Evolutionary conservation across 1,140 invertebrate genomes (phyloP).

Genomic region (Melipona quadrifasciata): DNA sequence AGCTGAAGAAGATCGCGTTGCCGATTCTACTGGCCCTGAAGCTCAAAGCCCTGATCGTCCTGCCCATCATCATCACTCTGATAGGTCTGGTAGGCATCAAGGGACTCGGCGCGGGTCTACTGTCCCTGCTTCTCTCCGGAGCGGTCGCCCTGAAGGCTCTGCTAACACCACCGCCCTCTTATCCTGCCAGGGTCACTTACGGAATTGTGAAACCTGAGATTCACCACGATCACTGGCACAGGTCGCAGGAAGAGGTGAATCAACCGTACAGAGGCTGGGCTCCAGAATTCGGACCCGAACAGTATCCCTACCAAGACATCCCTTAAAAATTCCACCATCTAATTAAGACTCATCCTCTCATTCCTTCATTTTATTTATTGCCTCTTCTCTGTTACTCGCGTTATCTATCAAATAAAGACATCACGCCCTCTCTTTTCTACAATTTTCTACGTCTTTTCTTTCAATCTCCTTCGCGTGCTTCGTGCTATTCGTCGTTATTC

Average conservation of each 20-base stretch:
- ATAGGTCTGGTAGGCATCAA: slow-evolving; percentile 86
- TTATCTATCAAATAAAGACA: slow-evolving; percentile 31
- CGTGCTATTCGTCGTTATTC: not conserved
- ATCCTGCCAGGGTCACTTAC: slow-evolving; percentile 79
- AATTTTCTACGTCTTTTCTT: not conserved
- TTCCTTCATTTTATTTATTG: slow-evolving; percentile 56
- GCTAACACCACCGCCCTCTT: slow-evolving; percentile 73
- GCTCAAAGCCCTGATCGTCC: slow-evolving; percentile 84
- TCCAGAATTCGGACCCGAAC: slow-evolving; percentile 74
- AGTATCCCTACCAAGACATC: slow-evolving; percentile 76
- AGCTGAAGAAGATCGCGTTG: slow-evolving; percentile 84
- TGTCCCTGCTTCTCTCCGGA: slow-evolving; percentile 84
- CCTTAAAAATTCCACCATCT: slow-evolving; percentile 55
- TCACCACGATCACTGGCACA: slow-evolving; percentile 81
- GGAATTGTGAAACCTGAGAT: slow-evolving; percentile 80
- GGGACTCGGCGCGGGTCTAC: slow-evolving; percentile 84
- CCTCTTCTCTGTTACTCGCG: not conserved
- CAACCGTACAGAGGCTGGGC: slow-evolving; percentile 77
- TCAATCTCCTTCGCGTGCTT: not conserved
- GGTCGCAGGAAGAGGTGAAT: slow-evolving; percentile 78
- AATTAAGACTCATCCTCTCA: slow-evolving; percentile 12
- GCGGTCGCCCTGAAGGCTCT: slow-evolving; percentile 82
- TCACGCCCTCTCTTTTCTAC: slow-evolving; percentile 1
- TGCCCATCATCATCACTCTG: slow-evolving; percentile 84
- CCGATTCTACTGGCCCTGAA: slow-evolving; percentile 85